Evolutionary conservation across 1,140 invertebrate species (phyloP).

Genomic region (Drosophila lacteicornis): DNA sequence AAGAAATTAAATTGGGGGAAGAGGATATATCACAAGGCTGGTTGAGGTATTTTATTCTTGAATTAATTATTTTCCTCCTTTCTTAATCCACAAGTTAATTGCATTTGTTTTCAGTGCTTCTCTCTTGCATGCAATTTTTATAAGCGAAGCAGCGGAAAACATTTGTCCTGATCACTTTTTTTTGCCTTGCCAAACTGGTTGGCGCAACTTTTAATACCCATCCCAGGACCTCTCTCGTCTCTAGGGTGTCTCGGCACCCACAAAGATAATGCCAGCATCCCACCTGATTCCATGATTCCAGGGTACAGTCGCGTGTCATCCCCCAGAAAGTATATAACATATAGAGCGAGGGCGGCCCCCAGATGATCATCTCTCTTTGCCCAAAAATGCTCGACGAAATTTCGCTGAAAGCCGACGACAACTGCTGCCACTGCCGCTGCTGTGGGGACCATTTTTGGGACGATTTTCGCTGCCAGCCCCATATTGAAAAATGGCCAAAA

Average conservation of each 20-base stretch:
- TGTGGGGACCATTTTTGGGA: slow-evolving; percentile 54
- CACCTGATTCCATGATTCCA: slow-evolving; percentile 5
- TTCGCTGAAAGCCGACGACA: slow-evolving; percentile 67
- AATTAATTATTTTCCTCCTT: neutral
- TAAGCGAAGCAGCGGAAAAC: slow-evolving; percentile 62
- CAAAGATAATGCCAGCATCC: neutral
- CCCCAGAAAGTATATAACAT: too few species aligned
- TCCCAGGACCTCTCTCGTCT: neutral
- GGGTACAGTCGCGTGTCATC: slow-evolving; percentile 17
- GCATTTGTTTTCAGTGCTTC: neutral
- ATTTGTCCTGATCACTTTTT: slow-evolving; percentile 60
- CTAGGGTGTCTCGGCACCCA: slow-evolving; percentile 3
- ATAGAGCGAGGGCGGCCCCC: neutral
- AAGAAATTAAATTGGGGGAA: neutral
- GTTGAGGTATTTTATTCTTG: too few species aligned
- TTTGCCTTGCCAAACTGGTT: slow-evolving; percentile 43
- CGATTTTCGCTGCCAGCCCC: slow-evolving; percentile 58
- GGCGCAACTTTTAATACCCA: slow-evolving; percentile 39
- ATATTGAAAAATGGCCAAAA: slow-evolving; percentile 65
- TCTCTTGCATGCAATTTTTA: slow-evolving; percentile 52
- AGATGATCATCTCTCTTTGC: slow-evolving; percentile 30
- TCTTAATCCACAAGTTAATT: neutral
- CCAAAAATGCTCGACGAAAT: slow-evolving; percentile 68
- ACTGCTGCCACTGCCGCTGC: slow-evolving; percentile 35
- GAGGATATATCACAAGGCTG: too few species aligned